A percentile compares a stretch with the other conserved stretches of the same genome.
Conservation (phyloP, 2,113 vertebrate species). For the Tautogolabrus adspersus region DNA sequence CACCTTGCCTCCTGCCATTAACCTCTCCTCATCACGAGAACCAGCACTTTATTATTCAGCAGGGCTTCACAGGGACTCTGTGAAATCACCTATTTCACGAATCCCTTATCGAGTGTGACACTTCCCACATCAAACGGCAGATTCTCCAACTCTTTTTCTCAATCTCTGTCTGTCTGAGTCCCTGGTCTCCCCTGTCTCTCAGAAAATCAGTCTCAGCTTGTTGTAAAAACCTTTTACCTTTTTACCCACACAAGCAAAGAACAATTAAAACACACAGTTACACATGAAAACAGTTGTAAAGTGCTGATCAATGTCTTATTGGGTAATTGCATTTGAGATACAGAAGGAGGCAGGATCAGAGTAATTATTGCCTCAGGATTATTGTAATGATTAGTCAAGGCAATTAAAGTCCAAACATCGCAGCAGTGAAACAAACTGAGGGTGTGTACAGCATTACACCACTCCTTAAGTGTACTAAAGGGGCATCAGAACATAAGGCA, state of each 20-base stretch:
- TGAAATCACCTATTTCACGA: conserved; percentile 71
- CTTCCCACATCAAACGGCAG: conserved; percentile 68
- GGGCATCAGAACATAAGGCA: not conserved
- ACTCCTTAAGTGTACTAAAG: not conserved
- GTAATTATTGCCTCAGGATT: conserved; percentile 25
- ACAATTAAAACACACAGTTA: not conserved
- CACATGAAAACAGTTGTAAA: conserved; percentile 16
- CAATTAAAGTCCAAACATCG: not conserved
- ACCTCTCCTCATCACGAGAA: conserved; percentile 37
- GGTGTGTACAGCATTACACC: not conserved
- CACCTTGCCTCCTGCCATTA: conserved; percentile 15
- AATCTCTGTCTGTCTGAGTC: conserved; percentile 3
- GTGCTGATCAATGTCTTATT: conserved; percentile 31
- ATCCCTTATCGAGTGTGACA: conserved; percentile 66
- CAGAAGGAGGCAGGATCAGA: conserved; percentile 16
- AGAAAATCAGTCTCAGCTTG: conserved; percentile 23
- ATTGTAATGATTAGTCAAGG: conserved; percentile 13
- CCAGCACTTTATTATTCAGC: conserved; percentile 67
- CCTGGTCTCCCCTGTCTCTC: not conserved
- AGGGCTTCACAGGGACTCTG: conserved; percentile 61
- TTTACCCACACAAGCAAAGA: conserved; percentile 2
- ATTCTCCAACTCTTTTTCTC: conserved; percentile 36
- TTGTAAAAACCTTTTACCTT: conserved; percentile 2
- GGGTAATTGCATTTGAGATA: conserved; percentile 40
- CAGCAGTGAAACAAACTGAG: not conserved